phyloP scores from a whole-genome alignment of 2,888 invertebrate species.

The Auanema sp. region DNA sequence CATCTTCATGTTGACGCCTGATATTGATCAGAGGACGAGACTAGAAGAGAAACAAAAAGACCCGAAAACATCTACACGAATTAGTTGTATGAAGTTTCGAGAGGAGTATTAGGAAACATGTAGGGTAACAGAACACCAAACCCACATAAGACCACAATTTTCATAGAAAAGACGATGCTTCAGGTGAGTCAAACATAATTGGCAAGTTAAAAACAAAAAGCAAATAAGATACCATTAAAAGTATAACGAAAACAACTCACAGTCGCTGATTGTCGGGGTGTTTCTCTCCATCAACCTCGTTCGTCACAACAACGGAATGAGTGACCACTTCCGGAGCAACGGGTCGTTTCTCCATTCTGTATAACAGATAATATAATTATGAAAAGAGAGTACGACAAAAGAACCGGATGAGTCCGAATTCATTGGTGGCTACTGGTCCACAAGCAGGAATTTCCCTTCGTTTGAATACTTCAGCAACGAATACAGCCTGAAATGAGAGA shows the following conservation, averaged over 20 bases:
- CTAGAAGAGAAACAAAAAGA: too few species aligned
- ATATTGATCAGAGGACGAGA: too few species aligned
- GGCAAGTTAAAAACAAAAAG: neutral
- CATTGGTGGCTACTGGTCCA: constrained; percentile 21
- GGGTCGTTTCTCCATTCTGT: constrained; percentile 32
- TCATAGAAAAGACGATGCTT: neutral
- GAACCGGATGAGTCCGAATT: constrained; percentile 47
- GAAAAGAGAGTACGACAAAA: constrained; percentile 2
- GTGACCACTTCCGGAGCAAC: constrained; percentile 18
- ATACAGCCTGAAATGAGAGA: constrained; percentile 44
- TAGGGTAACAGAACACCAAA: neutral
- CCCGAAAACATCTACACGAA: too few species aligned
- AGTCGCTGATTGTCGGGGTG: constrained; percentile 42
- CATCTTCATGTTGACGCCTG: too few species aligned
- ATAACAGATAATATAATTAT: constrained; percentile 8
- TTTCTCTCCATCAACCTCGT: constrained; percentile 27
- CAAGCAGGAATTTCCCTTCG: constrained; percentile 55
- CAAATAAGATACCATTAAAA: neutral
- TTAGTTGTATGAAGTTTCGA: too few species aligned
- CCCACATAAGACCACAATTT: neutral
- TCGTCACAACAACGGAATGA: constrained; percentile 24
- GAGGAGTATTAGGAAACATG: too few species aligned
- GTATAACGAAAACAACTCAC: constrained; percentile 26
- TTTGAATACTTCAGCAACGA: constrained; percentile 61
- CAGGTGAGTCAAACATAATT: neutral